Conservation (phyloP, 2,888 invertebrate genomes). For the Diploptera punctata region DNA sequence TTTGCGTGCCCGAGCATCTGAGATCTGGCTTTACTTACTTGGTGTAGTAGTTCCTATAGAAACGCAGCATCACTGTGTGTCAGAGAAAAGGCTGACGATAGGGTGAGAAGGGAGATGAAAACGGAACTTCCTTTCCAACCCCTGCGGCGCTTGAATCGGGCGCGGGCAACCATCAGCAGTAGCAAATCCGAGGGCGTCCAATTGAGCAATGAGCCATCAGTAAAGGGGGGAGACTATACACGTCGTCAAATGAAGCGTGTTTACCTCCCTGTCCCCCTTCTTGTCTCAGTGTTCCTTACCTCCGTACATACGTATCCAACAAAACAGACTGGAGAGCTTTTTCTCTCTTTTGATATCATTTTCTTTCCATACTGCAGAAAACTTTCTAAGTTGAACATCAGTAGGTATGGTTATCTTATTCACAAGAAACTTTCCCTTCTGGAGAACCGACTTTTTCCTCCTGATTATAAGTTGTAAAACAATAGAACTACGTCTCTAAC, state of each 20-base stretch:
- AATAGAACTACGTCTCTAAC: no score
- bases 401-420: no score
- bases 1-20: constrained; percentile 26
- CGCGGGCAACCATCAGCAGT: neutral
- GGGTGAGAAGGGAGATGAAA: constrained; percentile 27
- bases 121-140: constrained; percentile 34
- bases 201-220: constrained; percentile 31
- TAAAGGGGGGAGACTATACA: constrained; percentile 19
- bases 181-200: constrained; percentile 16
- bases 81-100: neutral
- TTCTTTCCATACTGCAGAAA: constrained; percentile 12
- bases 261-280: neutral
- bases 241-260: constrained; percentile 23
- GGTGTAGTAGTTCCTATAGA: neutral
- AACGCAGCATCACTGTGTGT: constrained; percentile 6
- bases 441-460: no score
- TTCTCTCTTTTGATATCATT: neutral
- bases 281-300: no score
- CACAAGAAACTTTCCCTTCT: no score
- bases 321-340: neutral
- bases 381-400: no score
- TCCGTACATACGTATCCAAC: neutral
- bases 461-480: no score
- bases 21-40: constrained; percentile 23
- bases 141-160: constrained; percentile 21